phyloP scores from a whole-genome alignment of 2,113 vertebrate species.

The Catharus fuscescens region DNA sequence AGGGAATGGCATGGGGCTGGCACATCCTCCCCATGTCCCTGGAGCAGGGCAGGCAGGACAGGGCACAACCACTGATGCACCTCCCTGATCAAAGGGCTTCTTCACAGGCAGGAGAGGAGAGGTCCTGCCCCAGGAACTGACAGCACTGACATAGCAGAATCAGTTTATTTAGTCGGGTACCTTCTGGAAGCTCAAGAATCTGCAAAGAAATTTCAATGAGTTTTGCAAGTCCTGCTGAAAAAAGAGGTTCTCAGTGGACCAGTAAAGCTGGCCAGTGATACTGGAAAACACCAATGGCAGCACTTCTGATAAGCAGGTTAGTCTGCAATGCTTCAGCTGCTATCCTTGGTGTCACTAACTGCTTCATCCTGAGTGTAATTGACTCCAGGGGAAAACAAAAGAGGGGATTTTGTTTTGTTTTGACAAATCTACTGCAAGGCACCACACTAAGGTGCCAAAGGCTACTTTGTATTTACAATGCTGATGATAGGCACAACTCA shows the following conservation, averaged over 20 bases:
- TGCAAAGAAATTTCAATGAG: background rate
- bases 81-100: background rate
- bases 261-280: slow-evolving; percentile 37
- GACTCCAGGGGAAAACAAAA: slow-evolving; percentile 55
- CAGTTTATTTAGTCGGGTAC: background rate
- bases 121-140: background rate
- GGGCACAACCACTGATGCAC: accelerated
- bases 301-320: slow-evolving; percentile 62
- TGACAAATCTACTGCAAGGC: slow-evolving; percentile 51
- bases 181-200: background rate
- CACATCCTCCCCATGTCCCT: background rate
- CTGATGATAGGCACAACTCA: slow-evolving; percentile 53
- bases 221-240: slow-evolving; percentile 49
- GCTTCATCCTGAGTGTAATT: slow-evolving; percentile 65
- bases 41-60: background rate
- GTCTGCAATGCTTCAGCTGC: slow-evolving; percentile 49
- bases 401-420: slow-evolving; percentile 27
- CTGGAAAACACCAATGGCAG: slow-evolving; percentile 40
- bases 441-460: slow-evolving; percentile 61
- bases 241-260: slow-evolving; percentile 14
- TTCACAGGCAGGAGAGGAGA: background rate
- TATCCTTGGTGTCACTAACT: slow-evolving; percentile 55
- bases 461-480: slow-evolving; percentile 63
- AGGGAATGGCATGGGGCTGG: background rate
- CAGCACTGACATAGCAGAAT: background rate